Evolutionary conservation across 2,888 invertebrate genomes (phyloP).

Genomic region (Megamerina dolium): DNA sequence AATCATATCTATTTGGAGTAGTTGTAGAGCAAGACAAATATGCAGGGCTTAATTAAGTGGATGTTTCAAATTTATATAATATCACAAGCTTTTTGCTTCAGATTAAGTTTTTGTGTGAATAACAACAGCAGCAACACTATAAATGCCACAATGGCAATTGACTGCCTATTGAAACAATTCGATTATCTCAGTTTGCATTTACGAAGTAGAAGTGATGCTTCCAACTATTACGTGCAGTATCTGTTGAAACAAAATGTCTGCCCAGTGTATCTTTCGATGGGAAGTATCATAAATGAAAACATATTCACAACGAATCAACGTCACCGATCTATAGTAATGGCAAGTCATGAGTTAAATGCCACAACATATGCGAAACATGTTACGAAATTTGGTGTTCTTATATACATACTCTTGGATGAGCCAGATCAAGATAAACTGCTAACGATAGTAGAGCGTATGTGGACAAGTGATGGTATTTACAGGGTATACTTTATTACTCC

Average conservation of each 20-base stretch:
- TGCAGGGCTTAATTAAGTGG: too few species aligned
- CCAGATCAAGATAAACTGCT: constrained; percentile 12
- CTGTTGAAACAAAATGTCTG: constrained; percentile 23
- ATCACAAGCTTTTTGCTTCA: too few species aligned
- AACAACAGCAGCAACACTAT: too few species aligned
- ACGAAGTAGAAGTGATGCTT: constrained; percentile 16
- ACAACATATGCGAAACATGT: constrained; percentile 12
- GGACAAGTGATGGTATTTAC: constrained; percentile 30
- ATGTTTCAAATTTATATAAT: too few species aligned
- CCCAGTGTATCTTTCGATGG: constrained; percentile 21
- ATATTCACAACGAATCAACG: constrained; percentile 1
- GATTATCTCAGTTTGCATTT: constrained; percentile 29
- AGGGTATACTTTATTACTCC: constrained; percentile 32
- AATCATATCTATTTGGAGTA: too few species aligned
- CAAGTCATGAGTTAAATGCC: constrained; percentile 3
- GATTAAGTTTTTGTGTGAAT: too few species aligned
- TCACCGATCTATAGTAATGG: constrained; percentile 22
- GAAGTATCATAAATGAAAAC: neutral
- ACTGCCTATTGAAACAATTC: constrained; percentile 22
- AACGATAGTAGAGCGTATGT: constrained; percentile 23
- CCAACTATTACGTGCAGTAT: constrained; percentile 23
- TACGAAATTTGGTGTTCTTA: constrained; percentile 5
- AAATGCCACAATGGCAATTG: too few species aligned
- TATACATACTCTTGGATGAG: constrained; percentile 18
- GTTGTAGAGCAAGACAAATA: too few species aligned